phyloP scores from a whole-genome alignment of 2,113 vertebrate species.

The Columba janthina region DNA sequence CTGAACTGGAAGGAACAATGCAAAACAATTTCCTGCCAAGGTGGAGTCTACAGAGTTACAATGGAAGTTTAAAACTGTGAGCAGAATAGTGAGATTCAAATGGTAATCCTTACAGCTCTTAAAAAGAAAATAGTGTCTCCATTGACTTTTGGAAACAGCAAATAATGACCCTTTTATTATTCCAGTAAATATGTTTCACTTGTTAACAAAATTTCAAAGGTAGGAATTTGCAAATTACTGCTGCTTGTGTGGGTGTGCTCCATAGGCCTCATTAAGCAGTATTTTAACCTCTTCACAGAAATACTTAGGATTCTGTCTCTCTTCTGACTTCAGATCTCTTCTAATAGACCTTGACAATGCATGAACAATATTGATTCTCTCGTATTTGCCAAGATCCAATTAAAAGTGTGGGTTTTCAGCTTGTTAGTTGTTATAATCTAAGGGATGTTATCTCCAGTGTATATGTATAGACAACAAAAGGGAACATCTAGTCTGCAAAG shows the following conservation, averaged over 20 bases:
- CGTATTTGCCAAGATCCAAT: neutral
- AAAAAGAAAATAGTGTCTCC: neutral
- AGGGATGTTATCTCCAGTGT: neutral
- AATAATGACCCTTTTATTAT: neutral
- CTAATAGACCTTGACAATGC: neutral
- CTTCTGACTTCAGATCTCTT: neutral
- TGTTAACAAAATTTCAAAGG: neutral
- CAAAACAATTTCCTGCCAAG: neutral
- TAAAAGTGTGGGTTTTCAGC: neutral
- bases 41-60: neutral
- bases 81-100: neutral
- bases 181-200: neutral
- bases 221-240: neutral
- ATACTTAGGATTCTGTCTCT: neutral
- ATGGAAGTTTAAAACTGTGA: neutral
- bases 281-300: neutral
- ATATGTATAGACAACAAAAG: neutral
- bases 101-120: neutral
- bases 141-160: neutral
- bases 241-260: neutral
- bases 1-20: neutral
- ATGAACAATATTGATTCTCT: neutral
- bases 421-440: neutral
- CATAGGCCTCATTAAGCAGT: neutral
- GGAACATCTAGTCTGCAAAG: neutral